Base-by-base conservation (phyloP, 2,888 invertebrate genomes). In the Dasysyrphus albostriatus region DNA sequence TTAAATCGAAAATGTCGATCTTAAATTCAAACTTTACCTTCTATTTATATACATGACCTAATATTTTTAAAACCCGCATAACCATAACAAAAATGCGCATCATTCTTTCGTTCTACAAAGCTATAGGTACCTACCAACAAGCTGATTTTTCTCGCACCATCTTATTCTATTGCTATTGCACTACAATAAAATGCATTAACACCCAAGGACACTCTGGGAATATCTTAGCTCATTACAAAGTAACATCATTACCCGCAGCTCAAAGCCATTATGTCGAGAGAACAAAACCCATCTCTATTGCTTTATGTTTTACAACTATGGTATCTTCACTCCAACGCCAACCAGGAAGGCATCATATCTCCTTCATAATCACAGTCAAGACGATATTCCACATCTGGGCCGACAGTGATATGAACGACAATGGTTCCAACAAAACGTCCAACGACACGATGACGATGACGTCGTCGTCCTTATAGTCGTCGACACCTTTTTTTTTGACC, bases 101-200 rank as follows among this genome's bases (percentile, higher is more conserved):
- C 1, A 59, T 19, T 19, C 37, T n/a, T 29, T 24, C 24, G 1
- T 24, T 24, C n/a, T n/a, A n/a, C n/a, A 51, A 14, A 51, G 6
- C 5, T 24, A 51, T 24, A 12, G n/a, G n/a, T n/a, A n/a, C n/a
- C n/a, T 12, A 54, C 5, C 12, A 10, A 14, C 24, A 39, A 24
- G 61, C 24, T 59, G 59, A 59, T 65, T 63, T 56, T 47, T 39
- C 24, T 49, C 24, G 10, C 82, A 82, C 42, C 63, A 49, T 72
- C 47, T 59, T 82, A 76, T 32, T 82, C 76, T 44, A 44, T 34
- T 70, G 65, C 76, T 63, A 82, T 82, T 76, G 82, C 77, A 82
- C 77, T 76, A 58, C 76, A 82, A 72, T 76, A 76, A 76, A 72
- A 72, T 76, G 72, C 76, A 82, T 82, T 76, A 82, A 70, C 82